phyloP scores from a whole-genome alignment of 2,888 invertebrate species.

The Calameuta pallipes region DNA sequence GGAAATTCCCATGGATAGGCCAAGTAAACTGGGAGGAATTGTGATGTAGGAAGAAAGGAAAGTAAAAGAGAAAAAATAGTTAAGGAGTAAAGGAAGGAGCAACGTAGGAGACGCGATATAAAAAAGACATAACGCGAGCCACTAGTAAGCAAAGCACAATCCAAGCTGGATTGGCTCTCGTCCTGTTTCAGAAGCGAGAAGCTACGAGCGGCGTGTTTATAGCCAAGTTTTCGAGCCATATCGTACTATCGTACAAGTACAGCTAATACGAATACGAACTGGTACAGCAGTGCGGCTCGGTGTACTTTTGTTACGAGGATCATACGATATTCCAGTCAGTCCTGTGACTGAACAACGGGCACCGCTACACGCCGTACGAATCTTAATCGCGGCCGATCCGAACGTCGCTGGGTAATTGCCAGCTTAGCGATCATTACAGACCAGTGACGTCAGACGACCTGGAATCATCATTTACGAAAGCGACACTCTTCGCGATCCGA shows the following conservation, averaged over 20 bases:
- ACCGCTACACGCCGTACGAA: conserved; percentile 56
- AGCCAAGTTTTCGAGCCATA: conserved; percentile 43
- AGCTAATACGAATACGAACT: background rate
- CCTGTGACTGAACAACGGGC: conserved; percentile 61
- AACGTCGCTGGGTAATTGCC: conserved; percentile 62
- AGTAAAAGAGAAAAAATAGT: background rate
- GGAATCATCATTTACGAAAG: background rate
- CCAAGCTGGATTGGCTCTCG: conserved; percentile 37
- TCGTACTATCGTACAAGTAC: conserved; percentile 15
- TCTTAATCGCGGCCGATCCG: conserved; percentile 54
- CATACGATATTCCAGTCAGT: conserved; percentile 63
- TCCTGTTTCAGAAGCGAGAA: conserved; percentile 24
- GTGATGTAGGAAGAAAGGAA: background rate
- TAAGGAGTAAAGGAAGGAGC: background rate
- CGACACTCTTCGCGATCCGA: background rate
- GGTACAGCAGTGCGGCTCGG: conserved; percentile 21
- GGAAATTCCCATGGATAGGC: conserved; percentile 50
- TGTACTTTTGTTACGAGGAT: conserved; percentile 59
- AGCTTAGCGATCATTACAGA: conserved; percentile 60
- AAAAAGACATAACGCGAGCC: conserved; percentile 49
- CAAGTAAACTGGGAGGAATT: background rate
- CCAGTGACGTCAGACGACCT: background rate
- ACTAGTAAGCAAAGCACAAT: conserved; percentile 55
- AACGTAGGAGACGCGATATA: conserved; percentile 27
- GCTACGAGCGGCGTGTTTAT: conserved; percentile 14